Evolutionary conservation across 2,888 invertebrate species (phyloP).

Genomic region (Saturnia japonica): DNA sequence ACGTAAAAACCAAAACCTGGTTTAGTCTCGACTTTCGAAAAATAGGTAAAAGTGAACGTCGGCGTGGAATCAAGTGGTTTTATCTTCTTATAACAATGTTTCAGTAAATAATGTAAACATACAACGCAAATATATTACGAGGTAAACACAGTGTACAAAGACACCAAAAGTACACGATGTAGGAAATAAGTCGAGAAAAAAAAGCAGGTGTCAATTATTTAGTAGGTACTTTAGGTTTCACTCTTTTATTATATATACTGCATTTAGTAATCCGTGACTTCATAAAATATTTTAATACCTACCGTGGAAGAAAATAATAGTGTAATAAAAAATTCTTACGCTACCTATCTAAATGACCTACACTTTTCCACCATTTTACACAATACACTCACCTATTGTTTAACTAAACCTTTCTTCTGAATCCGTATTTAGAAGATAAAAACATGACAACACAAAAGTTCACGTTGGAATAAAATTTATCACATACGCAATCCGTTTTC

Average conservation of each 20-base stretch:
- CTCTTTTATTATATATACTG: background rate
- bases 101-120: no score
- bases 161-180: no score
- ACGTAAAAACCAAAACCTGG: no score
- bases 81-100: no score
- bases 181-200: background rate
- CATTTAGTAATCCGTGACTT: background rate
- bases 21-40: no score
- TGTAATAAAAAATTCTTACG: background rate
- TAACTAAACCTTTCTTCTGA: constrained; percentile 39
- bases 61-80: no score
- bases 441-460: constrained; percentile 45
- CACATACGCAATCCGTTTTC: constrained; percentile 36
- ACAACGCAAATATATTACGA: no score
- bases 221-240: background rate
- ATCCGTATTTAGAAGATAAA: constrained; percentile 38
- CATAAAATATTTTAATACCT: background rate
- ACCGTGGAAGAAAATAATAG: background rate
- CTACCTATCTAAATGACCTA: background rate
- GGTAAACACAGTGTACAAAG: no score
- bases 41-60: no score
- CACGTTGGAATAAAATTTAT: constrained; percentile 39
- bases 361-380: constrained; percentile 23
- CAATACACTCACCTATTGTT: constrained; percentile 49
- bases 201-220: background rate